A percentile compares a stretch with the other conserved stretches of the same genome.
Evolutionary conservation across 2,797 vertebrate species (phyloP).

Genomic region (Numenius phaeopus): DNA sequence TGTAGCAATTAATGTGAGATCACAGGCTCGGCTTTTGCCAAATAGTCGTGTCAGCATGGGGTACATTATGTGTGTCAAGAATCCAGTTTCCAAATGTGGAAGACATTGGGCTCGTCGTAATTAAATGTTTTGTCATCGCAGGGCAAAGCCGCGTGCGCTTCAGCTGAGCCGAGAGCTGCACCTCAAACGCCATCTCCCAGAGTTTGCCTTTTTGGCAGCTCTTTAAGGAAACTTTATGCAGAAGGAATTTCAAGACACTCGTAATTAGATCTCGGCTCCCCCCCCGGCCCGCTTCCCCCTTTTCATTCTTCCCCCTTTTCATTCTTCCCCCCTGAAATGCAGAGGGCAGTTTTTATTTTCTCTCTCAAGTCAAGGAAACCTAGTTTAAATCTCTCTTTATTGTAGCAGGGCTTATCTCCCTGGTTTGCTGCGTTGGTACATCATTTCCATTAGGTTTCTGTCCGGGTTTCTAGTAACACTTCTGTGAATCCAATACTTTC

Average conservation of each 20-base stretch:
- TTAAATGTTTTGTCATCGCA: slow-evolving; percentile 69
- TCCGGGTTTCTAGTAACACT: slow-evolving; percentile 39
- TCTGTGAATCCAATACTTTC: slow-evolving; percentile 8
- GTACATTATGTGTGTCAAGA: slow-evolving; percentile 55
- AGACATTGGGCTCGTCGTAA: slow-evolving; percentile 15
- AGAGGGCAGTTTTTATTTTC: slow-evolving; percentile 33
- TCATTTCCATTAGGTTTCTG: neutral
- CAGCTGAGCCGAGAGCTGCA: slow-evolving; percentile 38
- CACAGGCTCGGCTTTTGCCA: slow-evolving; percentile 71
- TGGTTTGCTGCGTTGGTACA: neutral
- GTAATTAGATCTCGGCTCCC: slow-evolving; percentile 61
- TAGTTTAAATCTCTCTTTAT: neutral
- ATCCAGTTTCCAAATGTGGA: slow-evolving; percentile 65
- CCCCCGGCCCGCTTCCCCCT: neutral
- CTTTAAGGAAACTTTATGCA: slow-evolving; percentile 72
- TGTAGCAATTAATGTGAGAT: slow-evolving; percentile 77
- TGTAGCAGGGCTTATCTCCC: slow-evolving; percentile 31
- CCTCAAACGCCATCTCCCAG: slow-evolving; percentile 63
- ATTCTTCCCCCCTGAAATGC: neutral
- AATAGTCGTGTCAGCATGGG: slow-evolving; percentile 66
- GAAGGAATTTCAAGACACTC: slow-evolving; percentile 72
- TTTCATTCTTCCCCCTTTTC: neutral
- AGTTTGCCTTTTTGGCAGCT: slow-evolving; percentile 71
- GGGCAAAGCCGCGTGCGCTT: slow-evolving; percentile 23
- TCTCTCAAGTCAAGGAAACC: neutral